Evolutionary conservation across 2,797 vertebrate genomes (phyloP).

Genomic region (Mus caroli): DNA sequence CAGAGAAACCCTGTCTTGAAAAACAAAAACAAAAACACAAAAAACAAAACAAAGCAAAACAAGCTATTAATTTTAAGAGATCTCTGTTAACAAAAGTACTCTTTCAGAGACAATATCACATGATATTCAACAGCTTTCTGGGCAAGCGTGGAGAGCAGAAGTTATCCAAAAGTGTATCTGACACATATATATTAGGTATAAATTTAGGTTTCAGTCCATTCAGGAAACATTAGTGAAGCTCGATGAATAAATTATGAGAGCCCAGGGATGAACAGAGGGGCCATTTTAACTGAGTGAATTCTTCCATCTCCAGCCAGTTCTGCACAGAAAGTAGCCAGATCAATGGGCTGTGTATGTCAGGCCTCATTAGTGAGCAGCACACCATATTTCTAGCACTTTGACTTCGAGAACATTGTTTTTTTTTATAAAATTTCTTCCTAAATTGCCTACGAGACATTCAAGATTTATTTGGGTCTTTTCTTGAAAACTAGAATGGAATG

Average conservation of each 20-base stretch:
- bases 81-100: neutral
- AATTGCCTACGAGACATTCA: neutral
- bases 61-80: neutral
- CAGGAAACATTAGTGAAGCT: constrained; percentile 19
- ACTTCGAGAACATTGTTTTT: constrained; percentile 41
- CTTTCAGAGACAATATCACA: neutral
- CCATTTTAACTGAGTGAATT: neutral
- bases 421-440: neutral
- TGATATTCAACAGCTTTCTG: neutral
- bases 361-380: neutral
- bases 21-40: too few relatives aligned
- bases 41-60: too few relatives aligned
- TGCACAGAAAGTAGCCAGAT: neutral
- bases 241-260: constrained; percentile 11
- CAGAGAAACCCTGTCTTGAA: too few relatives aligned
- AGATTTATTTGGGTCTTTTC: neutral
- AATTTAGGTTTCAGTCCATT: constrained; percentile 14
- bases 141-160: neutral
- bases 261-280: neutral
- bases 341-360: neutral
- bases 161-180: constrained; percentile 31
- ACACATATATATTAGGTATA: neutral
- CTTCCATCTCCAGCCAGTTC: neutral
- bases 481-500: constrained; percentile 47
- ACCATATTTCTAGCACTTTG: neutral